phyloP scores from a whole-genome alignment of 2,797 vertebrate species.

The Yasuhikotakia modesta region DNA sequence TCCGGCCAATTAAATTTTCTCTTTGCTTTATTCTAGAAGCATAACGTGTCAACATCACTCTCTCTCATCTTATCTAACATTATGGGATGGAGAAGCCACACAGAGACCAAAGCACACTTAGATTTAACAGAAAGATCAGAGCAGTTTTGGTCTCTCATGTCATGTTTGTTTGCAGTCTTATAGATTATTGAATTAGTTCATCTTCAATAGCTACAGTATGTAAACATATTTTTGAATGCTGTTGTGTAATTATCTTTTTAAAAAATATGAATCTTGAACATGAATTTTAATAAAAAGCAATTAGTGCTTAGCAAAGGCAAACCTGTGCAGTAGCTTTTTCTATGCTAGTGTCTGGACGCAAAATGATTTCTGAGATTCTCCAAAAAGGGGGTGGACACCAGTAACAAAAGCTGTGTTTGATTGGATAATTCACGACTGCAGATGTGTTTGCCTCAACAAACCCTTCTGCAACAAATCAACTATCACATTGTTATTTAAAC shows the following conservation, averaged over 20 bases:
- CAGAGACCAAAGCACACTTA: constrained; percentile 1
- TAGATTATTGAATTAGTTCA: not conserved
- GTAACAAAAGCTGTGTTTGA: too few species aligned
- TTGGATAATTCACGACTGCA: too few species aligned
- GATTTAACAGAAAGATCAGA: constrained; percentile 20
- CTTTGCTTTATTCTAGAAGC: not conserved
- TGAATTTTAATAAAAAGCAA: too few species aligned
- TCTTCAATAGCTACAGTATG: not conserved
- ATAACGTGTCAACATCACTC: constrained; percentile 5
- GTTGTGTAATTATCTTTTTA: not conserved
- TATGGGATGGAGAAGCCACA: constrained; percentile 1
- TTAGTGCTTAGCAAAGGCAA: too few species aligned
- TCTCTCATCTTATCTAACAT: not conserved
- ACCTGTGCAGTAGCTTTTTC: too few species aligned
- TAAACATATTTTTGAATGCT: not conserved
- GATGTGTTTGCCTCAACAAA: too few species aligned
- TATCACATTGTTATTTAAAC: too few species aligned
- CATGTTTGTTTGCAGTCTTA: constrained; percentile 9
- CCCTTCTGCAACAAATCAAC: too few species aligned
- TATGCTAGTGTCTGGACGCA: too few species aligned
- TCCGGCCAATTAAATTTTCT: not conserved
- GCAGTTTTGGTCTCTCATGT: not conserved
- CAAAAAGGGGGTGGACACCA: too few species aligned
- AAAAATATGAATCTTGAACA: too few species aligned
- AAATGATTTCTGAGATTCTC: too few species aligned